A percentile compares a stretch with the other conserved stretches of the same genome.
phyloP scores from a whole-genome alignment of 2,888 invertebrate genomes.

The Gisinianus flammeolus region DNA sequence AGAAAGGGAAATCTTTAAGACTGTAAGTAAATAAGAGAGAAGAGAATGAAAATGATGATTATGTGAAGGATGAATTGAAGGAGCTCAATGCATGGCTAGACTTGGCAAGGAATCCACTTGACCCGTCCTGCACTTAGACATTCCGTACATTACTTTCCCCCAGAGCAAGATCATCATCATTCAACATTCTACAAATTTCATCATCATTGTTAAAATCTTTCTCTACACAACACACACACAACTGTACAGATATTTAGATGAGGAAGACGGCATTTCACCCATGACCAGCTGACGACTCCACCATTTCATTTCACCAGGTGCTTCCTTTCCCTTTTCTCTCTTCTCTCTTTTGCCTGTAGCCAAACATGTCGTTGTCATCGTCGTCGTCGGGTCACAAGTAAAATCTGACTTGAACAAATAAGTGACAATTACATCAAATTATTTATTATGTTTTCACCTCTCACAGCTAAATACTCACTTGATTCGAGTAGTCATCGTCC shows the following conservation, averaged over 20 bases:
- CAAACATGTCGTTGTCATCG: background rate
- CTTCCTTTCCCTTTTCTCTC: background rate
- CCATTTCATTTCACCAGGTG: background rate
- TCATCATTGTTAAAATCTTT: background rate
- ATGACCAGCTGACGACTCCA: conserved; percentile 18
- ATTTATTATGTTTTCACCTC: background rate
- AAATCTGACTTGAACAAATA: conserved; percentile 15
- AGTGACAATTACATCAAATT: conserved; percentile 22
- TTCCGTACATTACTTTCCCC: conserved; percentile 22
- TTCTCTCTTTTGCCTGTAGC: background rate
- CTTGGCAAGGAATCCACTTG: conserved; percentile 29
- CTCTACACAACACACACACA: no score
- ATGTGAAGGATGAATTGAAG: background rate
- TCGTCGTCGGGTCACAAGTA: background rate
- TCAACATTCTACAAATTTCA: background rate
- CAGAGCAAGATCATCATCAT: conserved; percentile 10
- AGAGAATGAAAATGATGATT: background rate
- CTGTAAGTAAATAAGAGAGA: background rate
- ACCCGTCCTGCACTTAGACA: background rate
- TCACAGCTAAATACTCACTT: background rate
- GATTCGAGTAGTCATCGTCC: no score
- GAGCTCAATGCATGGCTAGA: conserved; percentile 23
- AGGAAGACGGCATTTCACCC: conserved; percentile 13
- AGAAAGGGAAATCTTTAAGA: background rate
- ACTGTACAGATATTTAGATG: no score